These are phyloP conservation scores for Lepidochrysops patricia DNA, from an alignment of 2,888 invertebrate species.

Conservation along the genomic window DNA sequence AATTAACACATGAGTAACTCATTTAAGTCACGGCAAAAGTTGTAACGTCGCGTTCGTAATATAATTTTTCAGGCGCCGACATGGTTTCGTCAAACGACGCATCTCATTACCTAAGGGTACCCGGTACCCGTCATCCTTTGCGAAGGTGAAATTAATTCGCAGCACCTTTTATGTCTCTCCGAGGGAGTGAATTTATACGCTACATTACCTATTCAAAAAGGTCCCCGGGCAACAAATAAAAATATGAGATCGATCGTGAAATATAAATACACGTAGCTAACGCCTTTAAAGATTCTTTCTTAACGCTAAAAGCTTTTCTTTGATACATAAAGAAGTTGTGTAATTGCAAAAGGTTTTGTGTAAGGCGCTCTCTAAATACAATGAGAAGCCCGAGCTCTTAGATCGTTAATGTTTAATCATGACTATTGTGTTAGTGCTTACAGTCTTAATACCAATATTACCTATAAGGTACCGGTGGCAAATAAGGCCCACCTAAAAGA, in stretches of 20 bases:
- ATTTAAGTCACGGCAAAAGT: slow-evolving; percentile 1
- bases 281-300: background rate
- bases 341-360: background rate
- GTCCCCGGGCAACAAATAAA: slow-evolving; percentile 53
- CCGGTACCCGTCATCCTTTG: slow-evolving; percentile 53
- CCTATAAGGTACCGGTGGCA: no score
- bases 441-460: background rate
- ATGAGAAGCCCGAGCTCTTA: background rate
- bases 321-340: background rate
- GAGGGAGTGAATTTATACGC: slow-evolving; percentile 53
- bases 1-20: background rate
- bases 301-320: slow-evolving; percentile 4
- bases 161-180: slow-evolving; percentile 54
- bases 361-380: background rate
- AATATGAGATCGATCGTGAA: slow-evolving; percentile 39
- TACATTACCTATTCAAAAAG: slow-evolving; percentile 68
- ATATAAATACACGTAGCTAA: slow-evolving; percentile 12
- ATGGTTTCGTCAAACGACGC: slow-evolving; percentile 26
- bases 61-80: background rate
- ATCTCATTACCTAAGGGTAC: slow-evolving; percentile 53
- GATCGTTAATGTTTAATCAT: background rate
- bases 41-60: background rate
- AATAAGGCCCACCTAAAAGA: no score
- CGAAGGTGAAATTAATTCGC: slow-evolving; percentile 64
- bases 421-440: background rate